These are phyloP conservation scores for Morpho achilles DNA, from an alignment of 2,888 invertebrate genomes.

Conservation along the genomic window DNA sequence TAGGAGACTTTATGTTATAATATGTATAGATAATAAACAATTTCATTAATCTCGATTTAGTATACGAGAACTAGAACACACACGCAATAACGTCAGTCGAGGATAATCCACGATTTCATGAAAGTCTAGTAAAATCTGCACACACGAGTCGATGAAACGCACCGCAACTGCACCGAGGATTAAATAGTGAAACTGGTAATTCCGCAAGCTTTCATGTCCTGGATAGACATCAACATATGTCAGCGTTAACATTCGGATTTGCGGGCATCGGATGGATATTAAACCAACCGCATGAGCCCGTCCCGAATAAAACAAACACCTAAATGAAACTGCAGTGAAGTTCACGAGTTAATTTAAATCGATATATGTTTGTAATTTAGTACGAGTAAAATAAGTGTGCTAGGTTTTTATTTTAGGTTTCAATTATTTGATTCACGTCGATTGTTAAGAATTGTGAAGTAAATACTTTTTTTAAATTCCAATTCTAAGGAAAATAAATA, in stretches of 20 bases:
- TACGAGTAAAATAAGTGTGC: too few relatives aligned
- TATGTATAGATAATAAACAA: too few relatives aligned
- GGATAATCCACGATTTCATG: slow-evolving; percentile 22
- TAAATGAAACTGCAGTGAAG: slow-evolving; percentile 28
- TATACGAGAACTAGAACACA: background rate
- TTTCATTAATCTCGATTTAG: slow-evolving; percentile 1
- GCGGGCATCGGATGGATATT: slow-evolving; percentile 54
- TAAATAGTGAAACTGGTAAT: slow-evolving; percentile 56
- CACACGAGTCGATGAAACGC: slow-evolving; percentile 39
- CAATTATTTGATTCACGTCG: too few relatives aligned
- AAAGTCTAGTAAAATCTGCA: slow-evolving; percentile 26
- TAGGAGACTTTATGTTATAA: too few relatives aligned
- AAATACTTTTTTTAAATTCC: too few relatives aligned
- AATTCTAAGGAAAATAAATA: too few relatives aligned
- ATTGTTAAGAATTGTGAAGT: too few relatives aligned
- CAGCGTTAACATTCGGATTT: slow-evolving; percentile 61
- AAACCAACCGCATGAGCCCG: slow-evolving; percentile 43
- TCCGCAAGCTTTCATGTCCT: slow-evolving; percentile 45
- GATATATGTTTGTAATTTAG: too few relatives aligned
- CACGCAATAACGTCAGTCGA: slow-evolving; percentile 1
- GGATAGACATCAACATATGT: slow-evolving; percentile 51
- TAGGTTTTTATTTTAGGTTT: too few relatives aligned
- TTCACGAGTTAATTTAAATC: slow-evolving; percentile 19
- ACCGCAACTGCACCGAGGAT: slow-evolving; percentile 39
- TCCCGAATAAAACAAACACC: slow-evolving; percentile 23